Base-by-base conservation (phyloP, 1,140 invertebrate species). In the Drosophila simulans region DNA sequence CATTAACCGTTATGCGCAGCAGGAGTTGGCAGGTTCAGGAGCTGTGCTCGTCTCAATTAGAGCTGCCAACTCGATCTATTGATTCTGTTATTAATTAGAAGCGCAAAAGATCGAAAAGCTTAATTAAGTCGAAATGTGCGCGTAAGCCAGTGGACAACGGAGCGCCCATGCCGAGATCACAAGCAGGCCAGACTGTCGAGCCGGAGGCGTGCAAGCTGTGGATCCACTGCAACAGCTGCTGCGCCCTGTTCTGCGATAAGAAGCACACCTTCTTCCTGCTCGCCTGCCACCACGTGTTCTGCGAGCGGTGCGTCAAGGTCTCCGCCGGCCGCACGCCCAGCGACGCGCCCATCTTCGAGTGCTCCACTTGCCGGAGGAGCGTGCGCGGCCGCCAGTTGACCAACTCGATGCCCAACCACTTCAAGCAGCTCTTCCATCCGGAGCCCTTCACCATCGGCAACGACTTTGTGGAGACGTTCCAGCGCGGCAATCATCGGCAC, bases 191-290 rank as follows among this genome's bases (percentile, higher is more conserved):
- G 34, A 11, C 10, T 4, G 12, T 11, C n/a, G 15, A 45, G 2
- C 10, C 27, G 12, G 53, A 54, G 10, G 20, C 48, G 5, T 5
- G 10, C 0, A 80, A 84, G 52, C 48, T 89, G 22, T 91, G 89
- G 89, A 83, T 91, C 13, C 89, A 91, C 51, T 91, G 89, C 63
- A 91, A 91, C 59, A 25, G 20, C 7, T 91, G 89, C 43, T 85
- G 52, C 27, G 73, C 52, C 0, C 60, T 56, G 22, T 91, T 46
- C 22, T n/a, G 60, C 0, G 13, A 42, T 5, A 62, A 75, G 3
- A 35, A 49, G 10, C 40, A 13, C 1, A 11, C 11, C 0, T 15
- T 91, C 13, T 89, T 82, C 54, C 31, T 91, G 20, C 52, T 91
- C 4, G 77, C 89, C n/a, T 91, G 89, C 35, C 62, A 89, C 17